Evolutionary conservation across 2,888 invertebrate species (phyloP).

Genomic region (Epirrita christyi): DNA sequence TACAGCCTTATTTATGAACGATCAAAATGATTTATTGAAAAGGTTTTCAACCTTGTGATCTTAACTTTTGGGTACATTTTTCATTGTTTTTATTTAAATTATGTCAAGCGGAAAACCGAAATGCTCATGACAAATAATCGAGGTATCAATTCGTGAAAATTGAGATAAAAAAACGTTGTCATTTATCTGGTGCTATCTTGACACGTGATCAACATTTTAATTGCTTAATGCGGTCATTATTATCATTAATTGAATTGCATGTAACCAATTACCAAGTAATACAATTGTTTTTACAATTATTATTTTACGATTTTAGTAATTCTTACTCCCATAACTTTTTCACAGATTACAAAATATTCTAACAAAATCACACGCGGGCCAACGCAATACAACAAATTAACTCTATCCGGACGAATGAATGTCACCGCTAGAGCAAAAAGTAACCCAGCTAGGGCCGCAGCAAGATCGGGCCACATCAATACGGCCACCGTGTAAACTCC

Average conservation of each 20-base stretch:
- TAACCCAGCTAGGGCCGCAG: no score
- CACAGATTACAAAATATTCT: no score
- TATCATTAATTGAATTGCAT: constrained; percentile 3
- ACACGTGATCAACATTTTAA: constrained; percentile 76
- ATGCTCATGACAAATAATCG: constrained; percentile 45
- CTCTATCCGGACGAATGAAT: no score
- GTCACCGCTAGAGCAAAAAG: no score
- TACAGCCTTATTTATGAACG: constrained; percentile 26
- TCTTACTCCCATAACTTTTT: no score
- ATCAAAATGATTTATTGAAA: not conserved
- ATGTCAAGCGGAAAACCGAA: constrained; percentile 51
- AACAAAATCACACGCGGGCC: no score
- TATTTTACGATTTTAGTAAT: no score
- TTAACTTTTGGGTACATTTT: constrained; percentile 25
- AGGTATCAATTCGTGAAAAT: constrained; percentile 32
- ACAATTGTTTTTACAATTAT: no score
- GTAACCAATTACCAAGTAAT: not conserved
- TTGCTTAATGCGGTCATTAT: constrained; percentile 42
- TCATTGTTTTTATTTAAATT: constrained; percentile 18
- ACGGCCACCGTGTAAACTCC: no score
- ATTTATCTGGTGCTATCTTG: constrained; percentile 69
- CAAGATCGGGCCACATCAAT: no score
- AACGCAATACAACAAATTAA: no score
- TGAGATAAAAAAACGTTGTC: constrained; percentile 44
- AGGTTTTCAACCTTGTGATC: constrained; percentile 8